Percentiles rank a stretch among this genome's conserved stretches.
Conservation (phyloP, 1,140 invertebrate species). For the Brachionus angularis region DNA sequence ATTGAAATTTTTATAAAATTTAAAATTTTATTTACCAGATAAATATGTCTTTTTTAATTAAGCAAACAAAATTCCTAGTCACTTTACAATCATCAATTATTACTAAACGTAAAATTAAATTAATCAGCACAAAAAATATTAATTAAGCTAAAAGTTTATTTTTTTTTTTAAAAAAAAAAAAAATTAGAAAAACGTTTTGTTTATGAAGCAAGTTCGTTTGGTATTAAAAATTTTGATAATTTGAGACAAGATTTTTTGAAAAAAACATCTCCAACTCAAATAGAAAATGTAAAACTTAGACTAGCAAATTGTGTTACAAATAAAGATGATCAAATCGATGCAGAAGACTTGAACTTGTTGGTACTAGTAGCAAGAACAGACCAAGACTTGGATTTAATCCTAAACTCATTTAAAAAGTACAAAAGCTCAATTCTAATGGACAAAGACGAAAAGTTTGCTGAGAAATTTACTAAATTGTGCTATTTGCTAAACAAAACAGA, state of each 20-base stretch:
- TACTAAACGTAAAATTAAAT: too few species aligned
- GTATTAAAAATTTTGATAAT: slow-evolving; percentile 5
- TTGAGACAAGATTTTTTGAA: too few species aligned
- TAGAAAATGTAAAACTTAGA: background rate
- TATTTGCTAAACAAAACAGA: slow-evolving; percentile 1
- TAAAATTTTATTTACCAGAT: too few species aligned
- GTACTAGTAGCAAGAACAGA: background rate
- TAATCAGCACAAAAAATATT: too few species aligned
- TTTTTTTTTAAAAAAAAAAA: background rate
- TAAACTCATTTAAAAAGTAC: slow-evolving; percentile 15
- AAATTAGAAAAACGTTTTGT: background rate
- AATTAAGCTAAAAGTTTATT: background rate
- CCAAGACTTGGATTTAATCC: background rate
- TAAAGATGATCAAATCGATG: background rate
- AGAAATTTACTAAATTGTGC: slow-evolving; percentile 2
- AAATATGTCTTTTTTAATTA: too few species aligned
- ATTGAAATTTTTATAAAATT: too few species aligned
- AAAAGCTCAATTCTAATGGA: background rate
- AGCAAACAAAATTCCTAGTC: too few species aligned
- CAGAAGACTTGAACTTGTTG: slow-evolving; percentile 13
- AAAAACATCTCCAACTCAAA: too few species aligned
- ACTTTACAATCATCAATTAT: too few species aligned
- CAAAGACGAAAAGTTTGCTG: slow-evolving; percentile 25
- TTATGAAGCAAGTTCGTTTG: slow-evolving; percentile 25
- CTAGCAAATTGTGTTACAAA: background rate